Evolutionary conservation across 2,113 vertebrate genomes (phyloP).

Genomic region (Anser cygnoides): DNA sequence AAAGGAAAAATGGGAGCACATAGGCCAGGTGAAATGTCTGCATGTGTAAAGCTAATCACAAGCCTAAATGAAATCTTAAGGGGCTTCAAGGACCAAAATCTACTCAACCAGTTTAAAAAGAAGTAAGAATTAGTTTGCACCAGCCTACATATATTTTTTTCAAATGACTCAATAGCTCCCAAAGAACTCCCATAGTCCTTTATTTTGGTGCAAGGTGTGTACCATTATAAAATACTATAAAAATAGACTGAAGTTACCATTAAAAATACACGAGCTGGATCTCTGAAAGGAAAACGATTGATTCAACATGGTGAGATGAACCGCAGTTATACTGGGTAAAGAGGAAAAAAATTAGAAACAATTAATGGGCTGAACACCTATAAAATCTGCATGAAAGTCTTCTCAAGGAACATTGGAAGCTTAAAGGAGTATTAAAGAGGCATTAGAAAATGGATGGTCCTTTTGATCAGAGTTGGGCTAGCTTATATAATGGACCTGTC

Average conservation of each 20-base stretch:
- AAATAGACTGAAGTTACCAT: background rate
- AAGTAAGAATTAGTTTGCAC: background rate
- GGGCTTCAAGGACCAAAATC: background rate
- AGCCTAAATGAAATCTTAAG: background rate
- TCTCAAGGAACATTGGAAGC: slow-evolving; percentile 21
- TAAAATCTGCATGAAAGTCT: slow-evolving; percentile 23
- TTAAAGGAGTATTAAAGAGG: background rate
- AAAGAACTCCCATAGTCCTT: background rate
- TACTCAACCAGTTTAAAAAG: background rate
- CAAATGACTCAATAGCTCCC: background rate
- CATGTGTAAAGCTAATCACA: background rate
- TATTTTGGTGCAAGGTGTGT: background rate
- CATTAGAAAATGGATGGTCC: background rate
- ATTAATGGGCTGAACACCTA: slow-evolving; percentile 24
- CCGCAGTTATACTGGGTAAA: background rate
- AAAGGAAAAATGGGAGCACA: background rate
- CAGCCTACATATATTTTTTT: accelerated
- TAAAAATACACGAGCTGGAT: background rate
- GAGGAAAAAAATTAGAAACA: background rate
- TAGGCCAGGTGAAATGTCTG: background rate
- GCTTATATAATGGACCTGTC: background rate
- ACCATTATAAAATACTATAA: background rate
- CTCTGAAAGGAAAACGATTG: background rate
- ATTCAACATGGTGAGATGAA: background rate
- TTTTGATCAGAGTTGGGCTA: background rate